Percentiles rank a stretch among this genome's conserved stretches.
These are phyloP conservation scores for Anthoscopus minutus DNA, from an alignment of 2,113 vertebrate species.

Conservation along the genomic window DNA sequence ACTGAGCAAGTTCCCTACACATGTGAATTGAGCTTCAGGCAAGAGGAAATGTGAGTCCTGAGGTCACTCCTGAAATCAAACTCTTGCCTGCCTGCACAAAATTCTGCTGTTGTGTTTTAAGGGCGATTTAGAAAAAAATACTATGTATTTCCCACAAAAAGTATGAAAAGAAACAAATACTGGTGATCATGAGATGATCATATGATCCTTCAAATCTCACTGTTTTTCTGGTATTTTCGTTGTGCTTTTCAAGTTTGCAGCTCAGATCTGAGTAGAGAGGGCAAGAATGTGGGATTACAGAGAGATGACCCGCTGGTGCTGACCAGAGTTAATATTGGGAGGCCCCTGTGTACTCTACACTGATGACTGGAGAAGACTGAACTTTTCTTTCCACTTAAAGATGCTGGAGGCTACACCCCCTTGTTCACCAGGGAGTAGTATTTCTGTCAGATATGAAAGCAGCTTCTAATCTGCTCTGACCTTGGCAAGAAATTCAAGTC, in stretches of 20 bases:
- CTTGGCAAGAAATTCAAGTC: conserved; percentile 59
- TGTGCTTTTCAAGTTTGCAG: neutral
- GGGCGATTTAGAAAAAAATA: neutral
- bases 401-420: neutral
- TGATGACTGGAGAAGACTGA: neutral
- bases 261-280: neutral
- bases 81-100: neutral
- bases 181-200: neutral
- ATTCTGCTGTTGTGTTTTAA: conserved; percentile 25
- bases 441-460: conserved; percentile 47
- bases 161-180: neutral
- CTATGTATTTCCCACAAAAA: neutral
- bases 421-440: conserved; percentile 25
- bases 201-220: neutral
- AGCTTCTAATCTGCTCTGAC: conserved; percentile 52
- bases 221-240: neutral
- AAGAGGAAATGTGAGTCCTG: conserved; percentile 47
- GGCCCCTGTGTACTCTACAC: neutral
- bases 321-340: neutral
- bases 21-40: conserved; percentile 25
- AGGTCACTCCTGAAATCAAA: conserved; percentile 43
- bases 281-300: neutral
- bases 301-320: neutral
- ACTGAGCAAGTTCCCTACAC: conserved; percentile 48
- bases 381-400: conserved; percentile 4